Conservation (phyloP, 2,888 invertebrate genomes). For the Macrophya alboannulata region DNA sequence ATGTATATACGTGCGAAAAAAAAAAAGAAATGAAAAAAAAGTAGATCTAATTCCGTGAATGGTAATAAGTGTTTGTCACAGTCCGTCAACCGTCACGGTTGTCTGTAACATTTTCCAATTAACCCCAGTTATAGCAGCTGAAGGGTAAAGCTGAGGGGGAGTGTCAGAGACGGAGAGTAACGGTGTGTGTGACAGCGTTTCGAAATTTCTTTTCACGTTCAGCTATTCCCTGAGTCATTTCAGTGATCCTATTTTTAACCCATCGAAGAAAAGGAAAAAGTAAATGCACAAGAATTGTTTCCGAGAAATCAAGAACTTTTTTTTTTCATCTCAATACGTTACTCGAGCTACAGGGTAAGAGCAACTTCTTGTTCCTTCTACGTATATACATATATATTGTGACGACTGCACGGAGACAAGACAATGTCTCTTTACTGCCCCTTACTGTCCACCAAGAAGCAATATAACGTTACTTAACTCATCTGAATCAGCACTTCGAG, state of each 20-base stretch:
- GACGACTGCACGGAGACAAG: conserved; percentile 18
- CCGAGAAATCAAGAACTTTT: not conserved
- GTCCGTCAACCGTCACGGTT: conserved; percentile 53
- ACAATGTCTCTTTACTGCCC: conserved; percentile 33
- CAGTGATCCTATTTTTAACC: not conserved
- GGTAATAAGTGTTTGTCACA: conserved; percentile 55
- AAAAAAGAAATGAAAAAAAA: not conserved
- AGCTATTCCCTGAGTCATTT: conserved; percentile 21
- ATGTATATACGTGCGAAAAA: not conserved
- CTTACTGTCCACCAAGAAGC: conserved; percentile 34
- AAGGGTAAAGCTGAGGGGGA: conserved; percentile 35
- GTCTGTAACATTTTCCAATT: conserved; percentile 55
- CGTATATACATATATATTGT: not conserved
- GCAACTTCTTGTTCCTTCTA: not conserved
- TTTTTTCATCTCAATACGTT: not conserved
- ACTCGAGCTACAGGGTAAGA: not conserved
- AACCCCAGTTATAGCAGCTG: conserved; percentile 51
- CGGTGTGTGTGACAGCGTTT: conserved; percentile 43
- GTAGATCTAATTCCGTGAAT: conserved; percentile 50
- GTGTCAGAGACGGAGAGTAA: conserved; percentile 35
- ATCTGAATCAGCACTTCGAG: conserved; percentile 15
- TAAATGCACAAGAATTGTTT: not conserved
- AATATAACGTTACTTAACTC: conserved; percentile 16
- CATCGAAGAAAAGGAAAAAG: not conserved
- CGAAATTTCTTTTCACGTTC: conserved; percentile 46